A percentile compares a stretch with the other conserved stretches of the same genome.
Evolutionary conservation across 1,140 invertebrate genomes (phyloP).

Genomic region (Homarus americanus): DNA sequence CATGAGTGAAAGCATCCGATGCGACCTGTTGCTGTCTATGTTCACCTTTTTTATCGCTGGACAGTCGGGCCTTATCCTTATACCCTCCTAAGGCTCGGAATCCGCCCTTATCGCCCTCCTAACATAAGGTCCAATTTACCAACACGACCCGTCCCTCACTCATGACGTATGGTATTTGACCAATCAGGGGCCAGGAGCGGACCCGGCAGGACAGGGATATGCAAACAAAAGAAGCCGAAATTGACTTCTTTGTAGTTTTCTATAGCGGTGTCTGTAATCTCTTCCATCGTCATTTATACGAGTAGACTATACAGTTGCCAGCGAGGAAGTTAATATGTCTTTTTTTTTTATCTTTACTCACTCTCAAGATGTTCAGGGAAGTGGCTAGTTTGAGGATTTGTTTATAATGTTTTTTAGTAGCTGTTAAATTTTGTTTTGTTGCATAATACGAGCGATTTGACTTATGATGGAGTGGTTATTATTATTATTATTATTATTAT

Average conservation of each 20-base stretch:
- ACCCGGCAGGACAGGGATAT: conserved; percentile 47
- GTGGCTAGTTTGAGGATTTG: too few relatives aligned
- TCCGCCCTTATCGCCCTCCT: neutral
- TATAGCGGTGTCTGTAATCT: conserved; percentile 59
- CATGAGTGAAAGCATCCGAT: neutral
- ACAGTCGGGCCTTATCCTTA: neutral
- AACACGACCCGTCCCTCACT: neutral
- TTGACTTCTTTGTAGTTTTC: conserved; percentile 59
- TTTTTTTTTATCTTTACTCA: too few relatives aligned
- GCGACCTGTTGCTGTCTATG: neutral
- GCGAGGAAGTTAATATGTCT: too few relatives aligned
- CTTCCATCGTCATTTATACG: conserved; percentile 45
- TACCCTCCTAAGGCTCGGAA: neutral
- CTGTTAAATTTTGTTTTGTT: too few relatives aligned
- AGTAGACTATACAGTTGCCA: neutral
- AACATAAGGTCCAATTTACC: neutral
- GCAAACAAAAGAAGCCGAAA: conserved; percentile 57
- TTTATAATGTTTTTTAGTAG: too few relatives aligned
- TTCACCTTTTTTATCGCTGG: neutral
- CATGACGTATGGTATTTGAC: neutral
- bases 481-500: too few relatives aligned
- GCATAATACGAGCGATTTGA: too few relatives aligned
- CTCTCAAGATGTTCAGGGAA: too few relatives aligned
- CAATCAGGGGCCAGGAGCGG: neutral
- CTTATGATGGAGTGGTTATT: too few relatives aligned